Evolutionary conservation across 2,888 invertebrate genomes (phyloP), one percentile per base, ranked within the genome.

Genomic region (Campaea margaritaria): DNA sequence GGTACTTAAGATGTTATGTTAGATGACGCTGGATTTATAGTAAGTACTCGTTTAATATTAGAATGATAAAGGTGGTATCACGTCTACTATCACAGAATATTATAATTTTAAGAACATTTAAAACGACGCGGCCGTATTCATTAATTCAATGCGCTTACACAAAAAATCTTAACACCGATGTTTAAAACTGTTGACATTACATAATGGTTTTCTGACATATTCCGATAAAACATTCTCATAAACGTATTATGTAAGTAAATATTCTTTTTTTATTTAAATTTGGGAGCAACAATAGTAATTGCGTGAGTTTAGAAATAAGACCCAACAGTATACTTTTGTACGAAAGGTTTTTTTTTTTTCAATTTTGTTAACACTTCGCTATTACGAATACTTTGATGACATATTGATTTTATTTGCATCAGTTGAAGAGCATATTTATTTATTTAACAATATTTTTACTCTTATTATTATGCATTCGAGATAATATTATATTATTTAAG

Each of bases 71-170:
- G 89, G 85, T 91, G 90, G 87, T 89, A 89, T 88, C 88, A 90
- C 88, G 85, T 87, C 91, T 91, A 91, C 89, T 92, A 92, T 92
- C 91, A 92, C 91, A 92, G 91, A 91, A 87, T 90, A 86, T 89
- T 87, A 85, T 85, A 85, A 89, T 87, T 86, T 89, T 83, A 74
- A 87, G 83, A 85, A 81, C 78, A 75, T 78, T 59, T 78, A 72
- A 80, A 78, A 81, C 77, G 80, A 74, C 72, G 52, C 77, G 77
- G 72, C 77, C 76, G 69, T 82, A 81, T 79, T 57, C 21, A 28
- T 43, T 75, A 77, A 77, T 75, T 76, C 73, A 79, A 80, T 78
- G 75, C 74, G 73, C 79, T 81, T 81, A 82, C 72, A 79, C 71
- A 75, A 43, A 56, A 42, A 55, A 46, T 14, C 41, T 52, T 56